Percentiles rank a stretch among this genome's conserved stretches.
phyloP scores from a whole-genome alignment of 2,797 vertebrate genomes.

The Cuculus canorus region DNA sequence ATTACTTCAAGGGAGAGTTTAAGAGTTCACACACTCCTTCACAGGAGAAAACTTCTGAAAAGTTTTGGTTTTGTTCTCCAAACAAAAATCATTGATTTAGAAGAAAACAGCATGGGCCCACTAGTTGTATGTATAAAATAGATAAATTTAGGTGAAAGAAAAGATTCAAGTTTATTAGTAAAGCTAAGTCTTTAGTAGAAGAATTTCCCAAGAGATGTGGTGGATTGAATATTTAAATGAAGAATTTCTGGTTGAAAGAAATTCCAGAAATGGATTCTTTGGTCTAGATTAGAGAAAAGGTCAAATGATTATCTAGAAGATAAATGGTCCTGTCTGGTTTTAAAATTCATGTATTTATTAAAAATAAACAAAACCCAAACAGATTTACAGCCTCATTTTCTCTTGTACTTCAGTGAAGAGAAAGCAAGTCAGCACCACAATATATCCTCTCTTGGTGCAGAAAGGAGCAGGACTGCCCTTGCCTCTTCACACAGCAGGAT shows the following conservation, averaged over 20 bases:
- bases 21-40: background rate
- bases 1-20: background rate
- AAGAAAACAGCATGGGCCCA: background rate
- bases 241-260: background rate
- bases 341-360: conserved; percentile 24
- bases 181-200: background rate
- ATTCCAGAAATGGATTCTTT: background rate
- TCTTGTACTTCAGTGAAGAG: background rate
- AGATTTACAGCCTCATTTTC: background rate
- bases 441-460: background rate
- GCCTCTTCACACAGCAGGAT: background rate
- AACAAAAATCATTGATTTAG: background rate
- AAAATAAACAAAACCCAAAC: background rate
- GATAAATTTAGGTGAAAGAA: background rate
- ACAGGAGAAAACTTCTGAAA: background rate
- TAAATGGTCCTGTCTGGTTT: background rate
- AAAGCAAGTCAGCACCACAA: background rate
- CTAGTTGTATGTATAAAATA: background rate
- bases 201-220: background rate
- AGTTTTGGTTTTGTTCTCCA: background rate
- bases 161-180: background rate
- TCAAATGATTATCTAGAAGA: conserved; percentile 8
- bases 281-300: conserved; percentile 1
- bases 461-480: background rate
- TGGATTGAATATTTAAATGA: conserved; percentile 30